Conservation (phyloP, 2,113 vertebrate species). For the Bucco capensis region DNA sequence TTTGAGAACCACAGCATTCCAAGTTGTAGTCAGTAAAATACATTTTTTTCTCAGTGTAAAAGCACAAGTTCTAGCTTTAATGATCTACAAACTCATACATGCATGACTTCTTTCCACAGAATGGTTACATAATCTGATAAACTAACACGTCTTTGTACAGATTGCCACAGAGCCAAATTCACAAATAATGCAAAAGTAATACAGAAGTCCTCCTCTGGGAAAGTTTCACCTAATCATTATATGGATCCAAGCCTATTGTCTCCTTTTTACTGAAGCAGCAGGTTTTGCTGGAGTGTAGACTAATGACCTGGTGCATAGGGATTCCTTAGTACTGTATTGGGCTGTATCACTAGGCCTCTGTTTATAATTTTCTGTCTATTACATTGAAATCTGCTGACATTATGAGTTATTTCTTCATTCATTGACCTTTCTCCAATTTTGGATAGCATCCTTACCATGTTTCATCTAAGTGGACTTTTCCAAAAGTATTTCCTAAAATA, state of each 20-base stretch:
- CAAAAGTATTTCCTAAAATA: not conserved
- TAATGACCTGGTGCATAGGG: not conserved
- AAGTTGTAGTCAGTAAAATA: not conserved
- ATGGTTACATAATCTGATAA: not conserved
- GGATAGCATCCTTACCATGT: not conserved
- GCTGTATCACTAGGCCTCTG: not conserved
- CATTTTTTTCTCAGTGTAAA: not conserved
- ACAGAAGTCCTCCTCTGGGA: not conserved
- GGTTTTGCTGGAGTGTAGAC: not conserved
- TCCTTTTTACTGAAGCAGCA: not conserved
- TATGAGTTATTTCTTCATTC: conserved; percentile 2
- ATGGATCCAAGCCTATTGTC: not conserved
- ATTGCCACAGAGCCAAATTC: not conserved
- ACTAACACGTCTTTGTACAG: not conserved
- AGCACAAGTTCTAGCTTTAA: not conserved
- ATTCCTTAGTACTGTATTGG: not conserved
- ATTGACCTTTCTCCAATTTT: not conserved
- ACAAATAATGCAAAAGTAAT: not conserved
- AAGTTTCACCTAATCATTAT: not conserved
- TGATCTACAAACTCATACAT: not conserved
- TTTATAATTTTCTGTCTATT: not conserved
- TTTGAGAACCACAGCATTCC: not conserved
- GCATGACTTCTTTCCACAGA: not conserved
- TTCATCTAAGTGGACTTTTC: conserved; percentile 13
- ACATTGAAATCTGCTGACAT: not conserved